Conservation (phyloP, 2,888 invertebrate genomes). For the Cheilosia scutellata region DNA sequence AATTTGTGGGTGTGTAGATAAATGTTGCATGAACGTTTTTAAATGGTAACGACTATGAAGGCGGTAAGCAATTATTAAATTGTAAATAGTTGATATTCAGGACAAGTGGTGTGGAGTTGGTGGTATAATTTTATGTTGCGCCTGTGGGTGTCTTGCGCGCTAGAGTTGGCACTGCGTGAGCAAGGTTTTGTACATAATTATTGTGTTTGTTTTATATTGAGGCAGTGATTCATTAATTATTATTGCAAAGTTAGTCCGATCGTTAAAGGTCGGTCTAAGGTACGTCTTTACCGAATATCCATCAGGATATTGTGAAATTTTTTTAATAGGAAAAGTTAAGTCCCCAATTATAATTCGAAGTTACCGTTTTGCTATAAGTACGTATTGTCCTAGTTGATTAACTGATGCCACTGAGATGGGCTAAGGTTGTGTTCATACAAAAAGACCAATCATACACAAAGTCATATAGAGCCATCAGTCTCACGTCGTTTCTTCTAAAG, state of each 20-base stretch:
- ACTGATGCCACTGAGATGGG: no score
- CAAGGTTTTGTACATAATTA: neutral
- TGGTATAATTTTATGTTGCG: neutral
- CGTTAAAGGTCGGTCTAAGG: no score
- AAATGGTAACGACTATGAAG: conserved; percentile 11
- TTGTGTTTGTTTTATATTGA: neutral
- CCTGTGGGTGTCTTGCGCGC: conserved; percentile 1
- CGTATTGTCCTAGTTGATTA: no score
- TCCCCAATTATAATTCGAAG: no score
- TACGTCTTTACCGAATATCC: no score
- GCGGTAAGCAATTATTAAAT: conserved; percentile 36
- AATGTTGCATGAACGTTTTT: conserved; percentile 32
- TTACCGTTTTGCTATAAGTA: no score
- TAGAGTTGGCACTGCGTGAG: neutral
- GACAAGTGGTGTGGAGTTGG: neutral
- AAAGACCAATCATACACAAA: no score
- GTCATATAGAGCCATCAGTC: no score
- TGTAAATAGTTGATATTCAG: conserved; percentile 12
- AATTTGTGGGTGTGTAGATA: conserved; percentile 24
- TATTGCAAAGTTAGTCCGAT: neutral
- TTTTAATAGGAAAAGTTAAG: no score
- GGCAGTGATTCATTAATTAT: neutral
- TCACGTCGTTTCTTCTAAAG: no score
- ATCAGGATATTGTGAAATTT: no score
- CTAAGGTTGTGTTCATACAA: no score